These are phyloP conservation scores for Calypte anna DNA, from an alignment of 2,113 vertebrate species.

Conservation along the genomic window DNA sequence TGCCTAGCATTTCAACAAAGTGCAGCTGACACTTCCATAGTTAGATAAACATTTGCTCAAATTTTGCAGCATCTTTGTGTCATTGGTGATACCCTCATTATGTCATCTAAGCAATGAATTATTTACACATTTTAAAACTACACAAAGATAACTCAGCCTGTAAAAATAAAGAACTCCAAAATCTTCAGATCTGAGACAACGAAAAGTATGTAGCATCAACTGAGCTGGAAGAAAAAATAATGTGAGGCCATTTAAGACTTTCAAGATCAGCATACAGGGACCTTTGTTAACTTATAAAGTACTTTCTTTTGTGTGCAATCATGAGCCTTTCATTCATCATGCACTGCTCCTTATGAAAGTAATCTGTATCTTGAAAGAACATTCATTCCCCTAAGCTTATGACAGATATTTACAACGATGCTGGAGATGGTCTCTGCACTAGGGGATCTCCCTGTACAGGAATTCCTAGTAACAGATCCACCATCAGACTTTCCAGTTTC, in stretches of 20 bases:
- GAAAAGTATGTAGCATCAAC: not conserved
- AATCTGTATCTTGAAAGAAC: not conserved
- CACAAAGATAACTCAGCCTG: not conserved
- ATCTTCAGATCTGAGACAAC: not conserved
- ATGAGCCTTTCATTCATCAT: not conserved
- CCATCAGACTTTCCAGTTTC: not conserved
- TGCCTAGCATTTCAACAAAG: not conserved
- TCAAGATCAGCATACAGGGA: not conserved
- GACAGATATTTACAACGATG: not conserved
- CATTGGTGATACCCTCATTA: not conserved
- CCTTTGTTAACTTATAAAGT: not conserved
- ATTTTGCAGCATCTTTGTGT: not conserved
- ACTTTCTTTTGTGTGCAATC: not conserved
- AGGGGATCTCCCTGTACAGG: not conserved
- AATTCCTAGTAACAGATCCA: not conserved
- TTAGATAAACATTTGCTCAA: slow-evolving; percentile 10
- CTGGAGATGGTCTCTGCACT: not conserved
- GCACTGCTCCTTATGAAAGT: not conserved
- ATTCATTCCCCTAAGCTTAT: not conserved
- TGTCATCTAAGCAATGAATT: slow-evolving; percentile 1
- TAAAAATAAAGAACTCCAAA: not conserved
- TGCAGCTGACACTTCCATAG: not conserved
- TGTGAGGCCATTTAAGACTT: not conserved
- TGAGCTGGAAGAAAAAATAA: not conserved
- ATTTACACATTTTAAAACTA: not conserved